A percentile compares a stretch with the other conserved stretches of the same genome.
Conservation (phyloP, 2,113 vertebrate species). For the Syrmaticus mikado region DNA sequence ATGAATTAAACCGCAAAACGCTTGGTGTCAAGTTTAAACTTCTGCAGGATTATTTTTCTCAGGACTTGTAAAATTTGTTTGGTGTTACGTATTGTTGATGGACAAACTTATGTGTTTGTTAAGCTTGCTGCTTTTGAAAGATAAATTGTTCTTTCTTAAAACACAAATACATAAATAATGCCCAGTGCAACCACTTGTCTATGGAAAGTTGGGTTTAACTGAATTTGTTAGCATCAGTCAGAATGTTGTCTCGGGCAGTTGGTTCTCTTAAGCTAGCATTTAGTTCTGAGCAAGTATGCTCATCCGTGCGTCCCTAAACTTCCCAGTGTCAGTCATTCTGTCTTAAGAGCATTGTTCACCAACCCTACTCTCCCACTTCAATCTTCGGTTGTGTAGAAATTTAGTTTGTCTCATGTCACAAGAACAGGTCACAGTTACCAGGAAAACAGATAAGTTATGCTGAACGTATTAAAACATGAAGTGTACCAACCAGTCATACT, state of each 20-base stretch:
- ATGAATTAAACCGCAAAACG: neutral
- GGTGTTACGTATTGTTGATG: neutral
- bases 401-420: neutral
- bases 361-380: neutral
- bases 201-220: neutral
- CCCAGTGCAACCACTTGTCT: neutral
- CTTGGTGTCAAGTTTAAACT: neutral
- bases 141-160: neutral
- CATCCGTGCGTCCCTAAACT: neutral
- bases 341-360: neutral
- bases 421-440: neutral
- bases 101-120: neutral
- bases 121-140: neutral
- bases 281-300: neutral
- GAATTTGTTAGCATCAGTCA: neutral
- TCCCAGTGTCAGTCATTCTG: neutral
- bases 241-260: neutral
- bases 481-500: neutral
- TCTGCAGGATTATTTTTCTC: neutral
- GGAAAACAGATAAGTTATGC: neutral
- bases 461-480: neutral
- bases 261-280: neutral
- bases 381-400: neutral
- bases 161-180: neutral
- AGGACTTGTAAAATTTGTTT: neutral